Percentiles rank a stretch among this genome's conserved stretches.
phyloP scores from a whole-genome alignment of 2,888 invertebrate genomes.

The Opisthograptis luteolata region DNA sequence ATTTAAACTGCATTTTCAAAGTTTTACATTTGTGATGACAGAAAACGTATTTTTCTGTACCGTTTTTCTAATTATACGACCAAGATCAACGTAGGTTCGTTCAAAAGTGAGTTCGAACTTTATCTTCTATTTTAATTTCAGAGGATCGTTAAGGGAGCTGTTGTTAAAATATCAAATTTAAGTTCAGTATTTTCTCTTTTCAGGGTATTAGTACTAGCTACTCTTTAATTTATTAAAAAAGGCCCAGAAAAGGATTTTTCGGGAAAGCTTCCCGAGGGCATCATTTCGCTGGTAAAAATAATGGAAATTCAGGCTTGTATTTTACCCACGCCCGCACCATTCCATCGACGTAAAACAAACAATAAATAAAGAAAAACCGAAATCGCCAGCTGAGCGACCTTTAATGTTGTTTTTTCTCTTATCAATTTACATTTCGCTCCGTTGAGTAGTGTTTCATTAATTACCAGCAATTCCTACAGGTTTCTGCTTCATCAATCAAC shows the following conservation, averaged over 20 bases:
- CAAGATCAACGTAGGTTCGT: too few species aligned
- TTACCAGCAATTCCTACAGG: background rate
- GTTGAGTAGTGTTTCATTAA: background rate
- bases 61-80: too few species aligned
- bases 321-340: background rate
- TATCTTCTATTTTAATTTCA: too few species aligned
- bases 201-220: background rate
- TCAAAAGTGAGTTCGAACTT: too few species aligned
- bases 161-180: background rate
- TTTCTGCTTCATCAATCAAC: background rate
- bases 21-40: too few species aligned
- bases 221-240: slow-evolving; percentile 8
- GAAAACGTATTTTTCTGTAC: too few species aligned
- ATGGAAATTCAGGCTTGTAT: background rate
- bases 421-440: too few species aligned
- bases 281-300: slow-evolving; percentile 3
- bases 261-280: slow-evolving; percentile 6
- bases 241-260: slow-evolving; percentile 2
- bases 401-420: too few species aligned
- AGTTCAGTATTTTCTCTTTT: background rate
- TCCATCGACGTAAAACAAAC: background rate
- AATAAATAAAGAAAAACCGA: background rate
- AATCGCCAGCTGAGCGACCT: too few species aligned
- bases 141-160: background rate
- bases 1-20: too few species aligned